A percentile compares a stretch with the other conserved stretches of the same genome.
Conservation (phyloP, 2,888 invertebrate genomes). For the Tenodera sinensis region DNA sequence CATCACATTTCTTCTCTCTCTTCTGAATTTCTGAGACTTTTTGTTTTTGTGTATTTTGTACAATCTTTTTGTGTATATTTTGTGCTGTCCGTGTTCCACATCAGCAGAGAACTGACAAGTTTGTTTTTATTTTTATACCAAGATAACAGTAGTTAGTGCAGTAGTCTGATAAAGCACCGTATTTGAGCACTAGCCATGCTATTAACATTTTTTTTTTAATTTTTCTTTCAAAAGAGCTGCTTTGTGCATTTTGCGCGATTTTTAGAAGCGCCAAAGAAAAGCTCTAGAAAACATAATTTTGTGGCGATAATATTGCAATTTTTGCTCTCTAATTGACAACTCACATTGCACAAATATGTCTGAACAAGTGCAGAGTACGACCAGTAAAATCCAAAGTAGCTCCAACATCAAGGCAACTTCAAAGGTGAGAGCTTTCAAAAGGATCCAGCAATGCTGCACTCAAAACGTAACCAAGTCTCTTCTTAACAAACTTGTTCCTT, state of each 20-base stretch:
- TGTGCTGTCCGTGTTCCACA: not conserved
- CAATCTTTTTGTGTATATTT: not conserved
- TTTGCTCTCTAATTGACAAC: not conserved
- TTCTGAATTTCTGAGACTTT: not conserved
- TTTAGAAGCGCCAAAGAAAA: not conserved
- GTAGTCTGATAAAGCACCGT: not conserved
- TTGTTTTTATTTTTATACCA: not conserved
- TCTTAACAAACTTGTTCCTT: not conserved
- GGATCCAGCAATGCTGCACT: not conserved
- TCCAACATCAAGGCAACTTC: not conserved
- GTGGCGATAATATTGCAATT: not conserved
- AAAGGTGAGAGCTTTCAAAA: not conserved
- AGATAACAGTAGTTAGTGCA: not conserved
- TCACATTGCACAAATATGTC: not conserved
- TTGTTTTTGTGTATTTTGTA: not conserved
- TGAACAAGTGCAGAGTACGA: not conserved
- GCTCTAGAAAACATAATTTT: not conserved
- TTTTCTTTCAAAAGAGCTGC: not conserved
- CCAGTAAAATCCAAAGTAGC: not conserved
- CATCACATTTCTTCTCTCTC: not conserved
- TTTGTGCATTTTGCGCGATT: not conserved
- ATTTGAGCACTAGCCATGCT: not conserved
- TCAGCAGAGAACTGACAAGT: not conserved
- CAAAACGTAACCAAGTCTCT: not conserved
- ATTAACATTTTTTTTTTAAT: not conserved